Evolutionary conservation across 2,113 vertebrate species (phyloP), one percentile per base, ranked within the genome.

Genomic region (Plecotus auritus): DNA sequence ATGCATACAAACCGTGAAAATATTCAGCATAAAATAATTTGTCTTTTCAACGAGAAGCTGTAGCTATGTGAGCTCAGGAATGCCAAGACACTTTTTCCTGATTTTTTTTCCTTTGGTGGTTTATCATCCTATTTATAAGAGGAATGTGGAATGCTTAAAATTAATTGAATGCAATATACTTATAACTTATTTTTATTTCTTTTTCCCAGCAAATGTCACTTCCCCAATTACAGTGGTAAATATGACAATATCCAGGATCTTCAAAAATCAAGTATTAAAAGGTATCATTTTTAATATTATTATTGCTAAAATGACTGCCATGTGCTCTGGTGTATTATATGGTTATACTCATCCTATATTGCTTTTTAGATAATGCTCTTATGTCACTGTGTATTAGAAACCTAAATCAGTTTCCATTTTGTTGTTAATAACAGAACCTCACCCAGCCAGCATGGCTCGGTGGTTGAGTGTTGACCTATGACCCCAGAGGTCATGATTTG

Each of bases 1-100:
- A 96, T 88, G 92, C 92, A 94, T 95, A 90, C 73, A 95, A 92
- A 92, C 76, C 40, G 11, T 92, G 92, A 97, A 64, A 97, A 96
- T 78, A 95, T 74, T 90, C 94, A 92, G 37, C 37, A 74, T 32
- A 92, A 90, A 94, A 92, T 95, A 93, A 96, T 95, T 96, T 96
- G 90, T 95, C 92, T 95, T 96, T 96, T 93, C 92, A 92, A 88
- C 30, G 54, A 97, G 49, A 67, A 95, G 88, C 90, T 93, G 59
- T 77, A 92, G 92, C 54, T 85, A 49, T 95, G 77, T 81, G 47
- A 66, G 90, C 61, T 95, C 61, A 54, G 54, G 11, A 42, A 76
- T 54, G 49, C 45, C 40, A 89, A 47, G 20, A 3, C 17, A 85
- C 70, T 74, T 83, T 89, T 90, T 22, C 30, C n/a, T 47, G 23